These are phyloP conservation scores for Brevipalpus yothersi DNA, from an alignment of 1,140 invertebrate species.

Conservation along the genomic window DNA sequence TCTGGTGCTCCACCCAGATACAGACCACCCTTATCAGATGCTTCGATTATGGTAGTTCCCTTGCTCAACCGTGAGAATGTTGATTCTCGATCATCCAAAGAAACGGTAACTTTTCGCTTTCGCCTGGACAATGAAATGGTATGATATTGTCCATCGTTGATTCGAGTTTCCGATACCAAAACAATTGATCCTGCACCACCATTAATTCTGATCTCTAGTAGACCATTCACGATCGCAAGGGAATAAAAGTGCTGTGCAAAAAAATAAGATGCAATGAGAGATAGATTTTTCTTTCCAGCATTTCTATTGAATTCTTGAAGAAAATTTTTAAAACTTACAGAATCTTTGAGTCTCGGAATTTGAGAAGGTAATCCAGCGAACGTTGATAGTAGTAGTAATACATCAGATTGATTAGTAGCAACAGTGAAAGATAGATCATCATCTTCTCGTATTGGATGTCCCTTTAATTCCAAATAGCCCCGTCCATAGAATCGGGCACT, in stretches of 20 bases:
- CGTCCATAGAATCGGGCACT: slow-evolving; percentile 46
- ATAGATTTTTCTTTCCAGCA: background rate
- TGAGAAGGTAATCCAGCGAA: slow-evolving; percentile 13
- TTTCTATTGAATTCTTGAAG: background rate
- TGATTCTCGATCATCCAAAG: slow-evolving; percentile 33
- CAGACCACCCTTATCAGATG: slow-evolving; percentile 22
- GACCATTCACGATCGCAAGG: slow-evolving; percentile 33
- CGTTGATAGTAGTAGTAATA: slow-evolving; percentile 43
- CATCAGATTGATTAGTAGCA: slow-evolving; percentile 37
- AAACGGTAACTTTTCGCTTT: slow-evolving; percentile 9
- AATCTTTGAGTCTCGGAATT: slow-evolving; percentile 10
- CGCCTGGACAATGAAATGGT: slow-evolving; percentile 12
- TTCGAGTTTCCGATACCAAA: slow-evolving; percentile 11
- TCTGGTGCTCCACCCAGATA: slow-evolving; percentile 35
- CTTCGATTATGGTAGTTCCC: slow-evolving; percentile 25
- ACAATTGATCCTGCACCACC: slow-evolving; percentile 34
- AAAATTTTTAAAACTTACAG: slow-evolving; percentile 5
- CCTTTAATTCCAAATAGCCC: slow-evolving; percentile 46
- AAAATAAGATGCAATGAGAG: slow-evolving; percentile 2
- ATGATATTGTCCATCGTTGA: slow-evolving; percentile 15
- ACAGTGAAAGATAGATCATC: slow-evolving; percentile 45
- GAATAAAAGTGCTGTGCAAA: slow-evolving; percentile 36
- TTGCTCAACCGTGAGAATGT: slow-evolving; percentile 23
- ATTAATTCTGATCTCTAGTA: slow-evolving; percentile 36
- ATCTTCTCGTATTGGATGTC: slow-evolving; percentile 34